phyloP scores from a whole-genome alignment of 2,113 vertebrate genomes.

The Oplegnathus fasciatus region DNA sequence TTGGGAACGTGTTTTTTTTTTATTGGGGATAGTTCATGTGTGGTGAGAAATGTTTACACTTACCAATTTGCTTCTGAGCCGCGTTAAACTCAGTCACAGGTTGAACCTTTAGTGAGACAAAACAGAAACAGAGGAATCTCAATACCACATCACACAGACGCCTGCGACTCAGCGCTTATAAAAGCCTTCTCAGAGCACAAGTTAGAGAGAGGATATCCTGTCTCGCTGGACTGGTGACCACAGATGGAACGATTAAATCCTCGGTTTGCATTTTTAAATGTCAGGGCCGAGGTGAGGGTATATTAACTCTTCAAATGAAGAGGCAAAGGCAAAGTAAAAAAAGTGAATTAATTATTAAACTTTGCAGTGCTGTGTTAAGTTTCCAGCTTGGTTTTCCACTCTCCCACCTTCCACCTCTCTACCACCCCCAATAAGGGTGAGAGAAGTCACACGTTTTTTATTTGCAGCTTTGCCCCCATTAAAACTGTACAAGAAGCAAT shows the following conservation, averaged over 20 bases:
- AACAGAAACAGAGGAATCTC: slow-evolving; percentile 43
- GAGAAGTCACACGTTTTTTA: slow-evolving; percentile 32
- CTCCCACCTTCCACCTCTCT: slow-evolving; percentile 53
- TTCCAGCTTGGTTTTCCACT: slow-evolving; percentile 61
- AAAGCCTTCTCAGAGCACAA: not conserved
- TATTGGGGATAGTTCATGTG: not conserved
- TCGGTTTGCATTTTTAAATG: slow-evolving; percentile 59
- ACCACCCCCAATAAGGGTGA: slow-evolving; percentile 14
- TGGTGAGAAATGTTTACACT: slow-evolving; percentile 17
- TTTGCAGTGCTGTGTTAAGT: slow-evolving; percentile 22
- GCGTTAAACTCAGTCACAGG: slow-evolving; percentile 6
- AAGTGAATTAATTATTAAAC: slow-evolving; percentile 31
- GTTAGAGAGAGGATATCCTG: slow-evolving; percentile 76
- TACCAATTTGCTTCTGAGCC: slow-evolving; percentile 77
- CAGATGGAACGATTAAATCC: slow-evolving; percentile 40
- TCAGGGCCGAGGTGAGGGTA: slow-evolving; percentile 41
- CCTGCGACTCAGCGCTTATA: not conserved
- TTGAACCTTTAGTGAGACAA: slow-evolving; percentile 55
- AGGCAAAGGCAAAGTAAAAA: not conserved
- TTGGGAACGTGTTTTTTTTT: not conserved
- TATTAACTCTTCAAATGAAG: not conserved
- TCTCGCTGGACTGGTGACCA: slow-evolving; percentile 74
- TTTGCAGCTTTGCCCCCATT: not conserved
- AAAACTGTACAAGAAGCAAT: not conserved
- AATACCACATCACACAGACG: slow-evolving; percentile 51